Evolutionary conservation across 2,888 invertebrate species (phyloP).

Genomic region (Tachina lurida): DNA sequence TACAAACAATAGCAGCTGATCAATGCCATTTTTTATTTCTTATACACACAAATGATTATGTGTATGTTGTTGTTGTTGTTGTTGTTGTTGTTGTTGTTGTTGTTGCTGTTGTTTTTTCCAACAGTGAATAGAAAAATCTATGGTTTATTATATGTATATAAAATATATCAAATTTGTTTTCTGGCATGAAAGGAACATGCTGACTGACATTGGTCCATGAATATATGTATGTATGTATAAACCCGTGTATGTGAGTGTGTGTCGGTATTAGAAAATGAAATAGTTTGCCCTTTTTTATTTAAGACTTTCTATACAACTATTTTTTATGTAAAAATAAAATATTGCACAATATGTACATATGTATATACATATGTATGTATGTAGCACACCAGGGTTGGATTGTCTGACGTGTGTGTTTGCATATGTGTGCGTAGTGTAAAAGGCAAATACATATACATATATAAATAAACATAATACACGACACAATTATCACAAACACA

Average conservation of each 20-base stretch:
- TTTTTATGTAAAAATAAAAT: constrained; percentile 18
- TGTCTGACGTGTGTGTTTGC: neutral
- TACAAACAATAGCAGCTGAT: constrained; percentile 26
- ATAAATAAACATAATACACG: neutral
- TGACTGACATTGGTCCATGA: constrained; percentile 39
- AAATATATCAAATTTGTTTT: constrained; percentile 27
- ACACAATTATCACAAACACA: neutral
- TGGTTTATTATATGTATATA: constrained; percentile 28
- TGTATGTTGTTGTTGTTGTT: constrained; percentile 12
- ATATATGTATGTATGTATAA: neutral
- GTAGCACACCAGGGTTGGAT: constrained; percentile 12
- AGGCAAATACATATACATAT: constrained; percentile 29
- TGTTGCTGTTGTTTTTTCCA: constrained; percentile 27
- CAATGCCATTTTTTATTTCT: constrained; percentile 39
- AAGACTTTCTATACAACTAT: neutral
- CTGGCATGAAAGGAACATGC: constrained; percentile 52
- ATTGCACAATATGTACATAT: neutral
- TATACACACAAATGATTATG: neutral
- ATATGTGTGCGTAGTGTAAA: neutral
- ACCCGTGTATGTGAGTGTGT: neutral
- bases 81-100: constrained; percentile 21
- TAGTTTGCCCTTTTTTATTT: constrained; percentile 45
- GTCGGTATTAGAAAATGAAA: constrained; percentile 2
- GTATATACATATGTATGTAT: neutral
- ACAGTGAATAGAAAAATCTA: constrained; percentile 38